Base-by-base conservation (phyloP, 2,888 invertebrate genomes). In the Eucera pruinosa region DNA sequence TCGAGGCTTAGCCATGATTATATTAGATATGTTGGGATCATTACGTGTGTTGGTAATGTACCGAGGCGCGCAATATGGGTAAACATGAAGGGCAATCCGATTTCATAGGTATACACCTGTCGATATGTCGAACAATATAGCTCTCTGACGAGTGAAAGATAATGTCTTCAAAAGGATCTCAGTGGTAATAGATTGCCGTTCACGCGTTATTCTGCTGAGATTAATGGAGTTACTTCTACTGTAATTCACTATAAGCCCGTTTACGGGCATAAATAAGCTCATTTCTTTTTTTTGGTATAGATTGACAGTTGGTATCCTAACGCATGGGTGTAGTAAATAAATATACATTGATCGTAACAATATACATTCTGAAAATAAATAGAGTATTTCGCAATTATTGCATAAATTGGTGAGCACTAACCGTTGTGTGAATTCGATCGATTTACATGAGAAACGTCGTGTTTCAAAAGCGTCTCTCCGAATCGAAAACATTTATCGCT, bases 311-410 rank as follows among this genome's bases (percentile, higher is more conserved):
- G 58, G 36, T 73, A 76, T 61, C 47, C 65, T 80, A 72, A 61
- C 61, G 54, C 67, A 54, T 54, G 23, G 57, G 58, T 78, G 57
- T 57, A 64, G 67, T 75, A 83, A 81, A 83, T 84, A 84, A 73
- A 81, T 57, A 78, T 70, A 76, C 54, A 65, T 57, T 30, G 62
- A 74, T 79, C 55, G 57, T 61, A 54, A 68, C 60, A 76, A 78
- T 60, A 55, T 58, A 68, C 64, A 65, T 68, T 65, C 82, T 75
- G 76, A 82, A 81, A 81, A 77, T 81, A 84, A 81, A 70, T 78
- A 73, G 77, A 84, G 73, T 84, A 85, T 81, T 73, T 67, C 69
- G 77, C 82, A 78, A 83, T 87, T 88, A 88, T 88, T 88, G 88
- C 87, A 72, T 83, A 78, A 84, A 83, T 85, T 81, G 82, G 78